Conservation (phyloP, 2,888 invertebrate genomes). For the Nephrotoma appendiculata region DNA sequence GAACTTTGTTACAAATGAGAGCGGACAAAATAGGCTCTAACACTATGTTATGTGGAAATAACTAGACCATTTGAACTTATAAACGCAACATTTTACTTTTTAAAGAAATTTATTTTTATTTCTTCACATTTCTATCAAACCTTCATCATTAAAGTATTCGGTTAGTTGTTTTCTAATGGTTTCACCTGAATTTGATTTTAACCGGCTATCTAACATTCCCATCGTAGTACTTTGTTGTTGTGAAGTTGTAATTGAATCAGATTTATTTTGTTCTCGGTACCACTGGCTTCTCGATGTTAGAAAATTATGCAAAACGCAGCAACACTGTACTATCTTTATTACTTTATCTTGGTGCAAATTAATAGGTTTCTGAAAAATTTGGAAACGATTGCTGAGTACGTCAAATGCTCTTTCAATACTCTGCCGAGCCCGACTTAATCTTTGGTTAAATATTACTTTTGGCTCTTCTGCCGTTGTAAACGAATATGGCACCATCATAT, state of each 20-base stretch:
- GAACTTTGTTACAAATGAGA: background rate
- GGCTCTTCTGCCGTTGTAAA: background rate
- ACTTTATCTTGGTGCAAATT: background rate
- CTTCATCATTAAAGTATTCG: background rate
- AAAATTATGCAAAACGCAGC: background rate
- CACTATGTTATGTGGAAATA: background rate
- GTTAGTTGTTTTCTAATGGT: background rate
- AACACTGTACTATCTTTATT: background rate
- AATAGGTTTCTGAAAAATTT: background rate
- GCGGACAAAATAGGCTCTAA: background rate
- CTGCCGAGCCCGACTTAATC: background rate
- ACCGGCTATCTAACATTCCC: background rate
- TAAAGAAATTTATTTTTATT: background rate
- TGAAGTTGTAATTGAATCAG: background rate
- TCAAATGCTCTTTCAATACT: background rate
- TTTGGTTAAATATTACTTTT: background rate
- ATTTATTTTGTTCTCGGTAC: background rate
- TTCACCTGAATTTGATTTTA: background rate
- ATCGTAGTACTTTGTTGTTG: background rate
- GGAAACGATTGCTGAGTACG: background rate
- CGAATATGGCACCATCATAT: background rate
- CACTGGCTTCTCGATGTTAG: background rate
- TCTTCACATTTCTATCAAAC: background rate
- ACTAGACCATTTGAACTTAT: background rate
- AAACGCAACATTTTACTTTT: background rate